Base-by-base conservation (phyloP, 53 echinoderm and acorn worm species). In the Holothuria scabra region DNA sequence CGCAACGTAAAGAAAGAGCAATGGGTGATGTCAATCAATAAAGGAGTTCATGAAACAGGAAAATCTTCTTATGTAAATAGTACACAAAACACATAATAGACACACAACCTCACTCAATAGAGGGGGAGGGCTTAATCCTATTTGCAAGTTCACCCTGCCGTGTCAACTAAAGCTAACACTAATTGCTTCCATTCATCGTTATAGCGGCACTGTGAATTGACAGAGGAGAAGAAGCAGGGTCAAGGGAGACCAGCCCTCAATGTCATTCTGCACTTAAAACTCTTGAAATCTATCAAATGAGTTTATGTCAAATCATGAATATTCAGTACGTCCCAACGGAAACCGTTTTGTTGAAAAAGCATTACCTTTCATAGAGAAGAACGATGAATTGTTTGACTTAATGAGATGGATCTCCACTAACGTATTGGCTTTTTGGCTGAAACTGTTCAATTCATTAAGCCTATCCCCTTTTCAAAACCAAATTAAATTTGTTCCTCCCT, bases 181-280 rank as follows among this genome's bases (percentile, higher is more conserved):
- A 76, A 76, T 56, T 76, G 78, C 57, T 56, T 76, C 78, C 78
- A 76, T 76, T 76, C 56, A 56, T 26, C 18, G 28, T 11, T 5
- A 31, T 55, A 56, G 58, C 52, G 52, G 31, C 57, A 48, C 48
- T 19, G 46, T 18, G n/a, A 14, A 20, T 56, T 22, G 56, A 10
- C 52, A 56, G 58, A 76, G 64, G 30, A 25, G 30, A 28, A 30
- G 10, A 63, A 19, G 56, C 76, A 76, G 56, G 78, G 78, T 76
- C 78, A 30, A 25, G 28, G 64, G 64, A 28, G 30, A 64, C 12
- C 64, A 30, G 26, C 64, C 26, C 30, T 64, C 64, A 64, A 28
- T 28, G 64, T 26, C 28, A 64, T 64, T 12, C 26, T 12, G 26
- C 26, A 30, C 11, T 14, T 52, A 52, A 52, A 52, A 52, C 52